These are phyloP conservation scores for Venustaconcha ellipsiformis DNA, from an alignment of 1,140 invertebrate genomes.

Conservation along the genomic window DNA sequence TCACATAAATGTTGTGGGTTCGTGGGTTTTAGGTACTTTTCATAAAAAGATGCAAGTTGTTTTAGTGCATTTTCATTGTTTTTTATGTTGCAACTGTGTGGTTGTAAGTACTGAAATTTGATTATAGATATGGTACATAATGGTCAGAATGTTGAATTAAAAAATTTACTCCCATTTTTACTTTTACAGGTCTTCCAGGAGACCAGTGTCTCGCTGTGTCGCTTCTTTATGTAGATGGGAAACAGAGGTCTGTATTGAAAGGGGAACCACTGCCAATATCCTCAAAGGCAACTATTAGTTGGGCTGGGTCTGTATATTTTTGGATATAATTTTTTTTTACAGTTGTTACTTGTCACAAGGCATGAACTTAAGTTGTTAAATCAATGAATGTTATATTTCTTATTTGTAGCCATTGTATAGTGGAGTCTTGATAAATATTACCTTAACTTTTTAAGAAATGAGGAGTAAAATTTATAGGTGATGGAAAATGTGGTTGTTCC, in stretches of 20 bases:
- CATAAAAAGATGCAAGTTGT: background rate
- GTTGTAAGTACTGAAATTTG: background rate
- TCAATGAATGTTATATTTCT: background rate
- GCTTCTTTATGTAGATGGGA: constrained; percentile 61
- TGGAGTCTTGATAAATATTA: background rate
- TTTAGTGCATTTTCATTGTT: background rate
- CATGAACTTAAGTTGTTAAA: no score
- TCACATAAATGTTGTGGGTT: background rate
- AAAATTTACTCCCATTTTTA: no score
- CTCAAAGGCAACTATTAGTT: constrained; percentile 78
- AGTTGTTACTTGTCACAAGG: no score
- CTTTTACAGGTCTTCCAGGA: constrained; percentile 63
- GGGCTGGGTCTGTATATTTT: constrained; percentile 77
- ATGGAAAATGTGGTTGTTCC: no score
- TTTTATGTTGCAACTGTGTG: background rate
- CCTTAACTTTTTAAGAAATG: no score
- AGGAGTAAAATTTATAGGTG: no score
- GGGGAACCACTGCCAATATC: constrained; percentile 77
- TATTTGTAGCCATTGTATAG: background rate
- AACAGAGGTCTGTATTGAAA: constrained; percentile 48
- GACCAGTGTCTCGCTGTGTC: constrained; percentile 70
- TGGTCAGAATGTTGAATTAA: background rate
- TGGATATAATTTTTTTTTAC: background rate
- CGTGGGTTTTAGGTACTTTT: background rate
- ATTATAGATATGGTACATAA: background rate